These are phyloP conservation scores for Pocillopora damicornis DNA, from an alignment of 64 coral and sea anemone genomes.

Conservation along the genomic window DNA sequence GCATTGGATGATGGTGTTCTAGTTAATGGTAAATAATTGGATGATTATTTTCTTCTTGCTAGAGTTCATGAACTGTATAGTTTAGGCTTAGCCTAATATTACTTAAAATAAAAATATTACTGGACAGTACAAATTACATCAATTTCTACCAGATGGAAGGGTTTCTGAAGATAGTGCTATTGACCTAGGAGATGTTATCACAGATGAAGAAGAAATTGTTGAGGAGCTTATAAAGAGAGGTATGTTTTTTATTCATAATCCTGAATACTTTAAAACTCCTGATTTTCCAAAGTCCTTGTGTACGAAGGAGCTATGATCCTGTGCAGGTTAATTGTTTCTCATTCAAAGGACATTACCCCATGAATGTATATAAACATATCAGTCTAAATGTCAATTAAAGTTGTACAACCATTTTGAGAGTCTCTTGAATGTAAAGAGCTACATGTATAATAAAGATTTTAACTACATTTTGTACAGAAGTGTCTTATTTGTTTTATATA, in stretches of 20 bases:
- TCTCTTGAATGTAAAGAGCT: too few relatives aligned
- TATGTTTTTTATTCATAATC: background rate
- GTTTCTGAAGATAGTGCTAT: conserved; percentile 51
- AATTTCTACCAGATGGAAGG: conserved; percentile 23
- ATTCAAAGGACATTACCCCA: too few relatives aligned
- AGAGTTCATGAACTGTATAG: too few relatives aligned
- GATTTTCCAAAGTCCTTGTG: too few relatives aligned
- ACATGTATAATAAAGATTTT: too few relatives aligned
- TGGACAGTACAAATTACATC: background rate
- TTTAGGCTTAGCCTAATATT: background rate
- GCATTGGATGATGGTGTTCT: background rate
- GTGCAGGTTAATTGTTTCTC: background rate
- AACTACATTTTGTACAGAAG: too few relatives aligned
- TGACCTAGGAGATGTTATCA: conserved; percentile 22
- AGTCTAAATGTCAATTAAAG: too few relatives aligned
- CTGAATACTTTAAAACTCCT: too few relatives aligned
- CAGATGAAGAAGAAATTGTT: conserved; percentile 23
- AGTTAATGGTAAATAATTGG: background rate
- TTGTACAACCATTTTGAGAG: too few relatives aligned
- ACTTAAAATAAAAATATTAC: background rate
- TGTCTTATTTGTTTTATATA: background rate
- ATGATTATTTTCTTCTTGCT: too few relatives aligned
- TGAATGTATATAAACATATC: too few relatives aligned
- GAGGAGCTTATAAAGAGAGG: conserved; percentile 41
- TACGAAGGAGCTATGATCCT: too few relatives aligned